Evolutionary conservation across 37 sponge, comb jelly and placozoan genomes (phyloP), one percentile per base, ranked within the genome.

Genomic region (Mnemiopsis leidyi): DNA sequence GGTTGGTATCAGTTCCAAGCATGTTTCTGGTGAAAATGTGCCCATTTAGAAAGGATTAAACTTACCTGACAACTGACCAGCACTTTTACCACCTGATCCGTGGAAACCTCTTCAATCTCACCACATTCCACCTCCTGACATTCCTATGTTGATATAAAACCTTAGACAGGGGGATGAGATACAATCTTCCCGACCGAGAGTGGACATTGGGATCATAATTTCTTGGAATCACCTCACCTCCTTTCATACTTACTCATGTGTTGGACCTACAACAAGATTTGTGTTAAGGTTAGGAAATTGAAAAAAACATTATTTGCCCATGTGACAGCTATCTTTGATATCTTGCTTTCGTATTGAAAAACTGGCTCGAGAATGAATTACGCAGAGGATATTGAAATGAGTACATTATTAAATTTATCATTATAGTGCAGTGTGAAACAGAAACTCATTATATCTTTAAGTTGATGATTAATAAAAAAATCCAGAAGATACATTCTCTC

Each of bases 21-120:
- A 85, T 26, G 90, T 85, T 23, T 85, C 61, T 28, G 90, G 90
- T 29, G 90, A 29, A 39, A 85, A 85, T 33, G 90, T 85, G 1
- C 90, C 90, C 90, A 85, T 85, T 16, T 28, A 29, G 73, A 71
- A 31, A 31, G 18, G 16, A 77, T 77, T 48, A 5, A 18, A 77
- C 79, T 77, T 77, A 77, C 79, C 79, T 77, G 36, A 18, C 3
- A 3, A 30, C n/a, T n/a, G n/a, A n/a, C n/a, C 9, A 48, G 61
- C 61, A 48, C 61, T 18, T 13, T 48, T 48, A 48, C 61, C 61
- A 48, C 13, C 9, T 13, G 61, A 5, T 48, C 9, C 61, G 5
- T n/a, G 9, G 13, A 5, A 5, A 48, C 61, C 61, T 48, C 61
- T 48, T 48, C 61, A 48, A 48, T 13, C 5, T 18, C 61, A 18